Evolutionary conservation across 2,113 vertebrate genomes (phyloP), one percentile per base, ranked within the genome.

Genomic region (Cyprinodon variegatus): DNA sequence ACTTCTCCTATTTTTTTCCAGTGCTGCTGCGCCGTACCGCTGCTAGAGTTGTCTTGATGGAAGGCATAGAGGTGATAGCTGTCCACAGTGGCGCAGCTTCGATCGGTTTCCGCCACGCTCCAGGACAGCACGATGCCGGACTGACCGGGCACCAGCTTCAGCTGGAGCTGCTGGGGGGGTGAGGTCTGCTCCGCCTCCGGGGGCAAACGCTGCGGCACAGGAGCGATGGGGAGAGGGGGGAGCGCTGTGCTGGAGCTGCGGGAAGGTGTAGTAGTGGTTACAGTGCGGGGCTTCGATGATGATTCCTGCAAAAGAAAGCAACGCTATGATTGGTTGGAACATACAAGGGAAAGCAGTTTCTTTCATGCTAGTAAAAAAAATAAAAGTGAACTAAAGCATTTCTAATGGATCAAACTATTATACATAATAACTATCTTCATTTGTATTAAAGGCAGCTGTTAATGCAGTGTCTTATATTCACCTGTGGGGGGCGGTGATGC

Each of bases 1-100:
- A 99, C 97, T 81, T 99, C 98, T 11, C 98, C 98, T 0, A 99
- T 99, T 93, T 98, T 99, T 89, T 99, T 99, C 98, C 98, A 99
- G 72, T 99, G 96, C 8, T 92, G 91, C 82, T 88, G 92, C 1
- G 77, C 93, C 79, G 74, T 72, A 39, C 81, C 94, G 83, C 82
- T 92, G 96, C 84, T 95, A 75, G 89, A 88, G 76, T 90, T 92
- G 75, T 94, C 94, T 85, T 95, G 94, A 77, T 95, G 94, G 84
- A 93, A 99, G 81, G 98, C 98, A 4, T 98, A 99, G 59, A 99
- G 96, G 89, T 99, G 97, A 89, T 99, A 99, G 93, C 97, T 98
- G 87, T 98, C 97, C 45, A 99, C 98, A 8, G 94, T 71, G 0
- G 97, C 98, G 60, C 98, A 99, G 86, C 91, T 96, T 60, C 96